phyloP scores from a whole-genome alignment of 2,797 vertebrate genomes.

The Distichodus sexfasciatus region DNA sequence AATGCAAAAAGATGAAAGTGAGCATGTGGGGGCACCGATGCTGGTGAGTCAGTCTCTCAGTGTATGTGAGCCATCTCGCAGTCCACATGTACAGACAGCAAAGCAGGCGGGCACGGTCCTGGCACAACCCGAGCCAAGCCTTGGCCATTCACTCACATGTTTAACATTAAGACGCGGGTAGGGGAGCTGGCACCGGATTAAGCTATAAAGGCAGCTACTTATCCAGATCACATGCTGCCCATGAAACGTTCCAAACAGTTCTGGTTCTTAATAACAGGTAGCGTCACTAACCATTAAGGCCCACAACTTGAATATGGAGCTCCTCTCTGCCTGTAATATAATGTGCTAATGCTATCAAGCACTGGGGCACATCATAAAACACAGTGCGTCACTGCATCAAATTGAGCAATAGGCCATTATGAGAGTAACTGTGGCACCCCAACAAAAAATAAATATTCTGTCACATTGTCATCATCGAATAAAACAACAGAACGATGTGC shows the following conservation, averaged over 20 bases:
- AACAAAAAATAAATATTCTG: too few relatives aligned
- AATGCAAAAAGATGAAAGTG: constrained; percentile 31
- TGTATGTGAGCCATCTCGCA: constrained; percentile 14
- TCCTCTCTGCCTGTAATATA: too few relatives aligned
- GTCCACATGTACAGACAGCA: neutral
- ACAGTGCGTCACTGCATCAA: too few relatives aligned
- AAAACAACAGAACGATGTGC: neutral
- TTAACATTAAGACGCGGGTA: neutral
- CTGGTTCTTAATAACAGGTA: neutral
- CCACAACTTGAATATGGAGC: too few relatives aligned
- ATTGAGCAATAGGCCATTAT: too few relatives aligned
- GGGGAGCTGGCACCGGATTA: neutral
- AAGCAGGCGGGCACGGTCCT: neutral
- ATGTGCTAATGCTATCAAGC: too few relatives aligned
- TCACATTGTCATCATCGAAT: too few relatives aligned
- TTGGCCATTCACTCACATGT: neutral
- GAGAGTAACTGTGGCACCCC: too few relatives aligned
- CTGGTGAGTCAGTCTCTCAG: constrained; percentile 27
- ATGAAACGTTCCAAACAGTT: neutral
- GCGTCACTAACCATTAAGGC: neutral
- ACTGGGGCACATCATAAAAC: too few relatives aligned
- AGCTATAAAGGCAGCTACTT: neutral
- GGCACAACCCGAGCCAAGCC: too few relatives aligned
- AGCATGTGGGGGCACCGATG: neutral
- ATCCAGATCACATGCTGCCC: neutral